Evolutionary conservation across 2,113 vertebrate species (phyloP).

Genomic region (Brachypteracias leptosomus): DNA sequence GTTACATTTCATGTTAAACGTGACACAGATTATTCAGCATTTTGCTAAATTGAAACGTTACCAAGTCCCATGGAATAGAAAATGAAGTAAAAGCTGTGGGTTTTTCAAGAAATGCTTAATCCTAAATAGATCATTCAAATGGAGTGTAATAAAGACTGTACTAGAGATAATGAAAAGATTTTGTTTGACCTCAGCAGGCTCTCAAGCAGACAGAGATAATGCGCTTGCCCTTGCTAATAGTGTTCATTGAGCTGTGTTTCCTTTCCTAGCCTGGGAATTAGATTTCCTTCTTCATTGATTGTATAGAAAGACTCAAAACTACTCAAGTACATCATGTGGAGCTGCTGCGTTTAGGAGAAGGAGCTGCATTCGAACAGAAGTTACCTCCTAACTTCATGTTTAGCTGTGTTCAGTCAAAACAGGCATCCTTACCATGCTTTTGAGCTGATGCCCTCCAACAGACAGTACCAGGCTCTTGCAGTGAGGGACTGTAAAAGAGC

Average conservation of each 20-base stretch:
- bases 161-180: constrained; percentile 8
- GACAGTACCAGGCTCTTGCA: not conserved
- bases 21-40: not conserved
- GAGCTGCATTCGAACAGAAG: not conserved
- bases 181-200: not conserved
- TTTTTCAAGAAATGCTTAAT: constrained; percentile 5
- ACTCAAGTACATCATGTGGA: not conserved
- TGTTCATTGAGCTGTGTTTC: not conserved
- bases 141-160: not conserved
- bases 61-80: not conserved
- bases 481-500: not conserved
- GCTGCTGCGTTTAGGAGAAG: not conserved
- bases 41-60: not conserved
- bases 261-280: not conserved
- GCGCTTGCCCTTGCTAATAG: not conserved
- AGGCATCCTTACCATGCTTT: not conserved
- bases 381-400: not conserved
- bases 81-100: not conserved
- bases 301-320: not conserved
- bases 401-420: not conserved
- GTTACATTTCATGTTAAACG: not conserved
- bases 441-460: not conserved
- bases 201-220: not conserved
- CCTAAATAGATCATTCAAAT: constrained; percentile 8
- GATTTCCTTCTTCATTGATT: not conserved